Evolutionary conservation across 2,888 invertebrate species (phyloP).

Genomic region (Theodoxus fluviatilis): DNA sequence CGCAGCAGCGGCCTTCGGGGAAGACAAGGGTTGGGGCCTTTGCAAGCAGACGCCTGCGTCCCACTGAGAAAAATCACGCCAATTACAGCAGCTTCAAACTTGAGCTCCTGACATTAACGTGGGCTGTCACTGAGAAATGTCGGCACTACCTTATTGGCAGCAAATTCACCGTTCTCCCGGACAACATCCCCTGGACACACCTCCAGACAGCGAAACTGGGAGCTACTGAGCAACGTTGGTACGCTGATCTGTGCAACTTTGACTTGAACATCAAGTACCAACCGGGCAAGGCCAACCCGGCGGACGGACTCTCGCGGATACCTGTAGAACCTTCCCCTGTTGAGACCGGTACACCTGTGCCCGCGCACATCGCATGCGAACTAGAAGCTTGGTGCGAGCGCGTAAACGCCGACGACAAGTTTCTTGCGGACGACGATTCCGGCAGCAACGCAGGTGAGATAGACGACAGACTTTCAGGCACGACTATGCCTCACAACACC

Average conservation of each 20-base stretch:
- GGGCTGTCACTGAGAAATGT: constrained; percentile 15
- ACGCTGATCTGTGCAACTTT: constrained; percentile 24
- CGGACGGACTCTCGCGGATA: constrained; percentile 28
- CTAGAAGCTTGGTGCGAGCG: not conserved
- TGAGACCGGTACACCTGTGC: not conserved
- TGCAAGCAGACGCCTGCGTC: constrained; percentile 22
- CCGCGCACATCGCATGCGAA: not conserved
- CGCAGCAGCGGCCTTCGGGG: constrained; percentile 18
- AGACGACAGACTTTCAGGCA: no score
- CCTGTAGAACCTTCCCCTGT: not conserved
- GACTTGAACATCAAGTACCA: constrained; percentile 27
- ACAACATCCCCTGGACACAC: constrained; percentile 23
- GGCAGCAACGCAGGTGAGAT: no score
- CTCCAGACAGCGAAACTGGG: constrained; percentile 22
- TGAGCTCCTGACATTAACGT: constrained; percentile 11
- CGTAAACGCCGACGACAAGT: no score
- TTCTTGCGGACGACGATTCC: no score
- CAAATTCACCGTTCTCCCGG: not conserved
- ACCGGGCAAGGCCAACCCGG: constrained; percentile 25
- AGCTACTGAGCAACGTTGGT: constrained; percentile 25
- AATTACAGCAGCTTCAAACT: constrained; percentile 21
- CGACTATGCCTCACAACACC: no score
- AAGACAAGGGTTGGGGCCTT: constrained; percentile 17
- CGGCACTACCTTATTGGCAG: not conserved
- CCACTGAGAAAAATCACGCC: constrained; percentile 24